These are phyloP conservation scores for Onychostruthus taczanowskii DNA, from an alignment of 2,113 vertebrate species.

Conservation along the genomic window DNA sequence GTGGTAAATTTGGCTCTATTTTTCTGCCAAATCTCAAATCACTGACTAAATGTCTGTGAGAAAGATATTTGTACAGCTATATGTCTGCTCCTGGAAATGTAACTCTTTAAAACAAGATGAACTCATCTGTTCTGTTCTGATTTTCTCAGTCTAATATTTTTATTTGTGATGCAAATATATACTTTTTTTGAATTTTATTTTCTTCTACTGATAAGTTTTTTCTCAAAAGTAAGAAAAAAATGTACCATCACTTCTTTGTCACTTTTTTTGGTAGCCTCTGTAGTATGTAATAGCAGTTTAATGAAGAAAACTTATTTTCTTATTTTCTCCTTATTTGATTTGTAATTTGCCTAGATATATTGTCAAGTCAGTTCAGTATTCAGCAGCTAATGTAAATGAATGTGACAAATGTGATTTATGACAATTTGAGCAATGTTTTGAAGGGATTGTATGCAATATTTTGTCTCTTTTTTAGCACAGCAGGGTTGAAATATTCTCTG, in stretches of 20 bases:
- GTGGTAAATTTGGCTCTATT: not conserved
- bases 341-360: not conserved
- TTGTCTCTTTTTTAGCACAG: not conserved
- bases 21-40: not conserved
- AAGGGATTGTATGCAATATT: not conserved
- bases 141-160: not conserved
- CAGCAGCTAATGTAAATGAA: not conserved
- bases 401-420: not conserved
- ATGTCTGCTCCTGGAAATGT: not conserved
- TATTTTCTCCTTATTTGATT: not conserved
- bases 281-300: not conserved
- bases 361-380: not conserved
- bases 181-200: not conserved
- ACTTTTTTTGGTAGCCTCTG: not conserved
- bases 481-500: not conserved
- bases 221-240: not conserved
- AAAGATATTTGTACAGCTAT: not conserved
- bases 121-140: not conserved
- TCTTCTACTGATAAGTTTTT: not conserved
- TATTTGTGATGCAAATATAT: not conserved
- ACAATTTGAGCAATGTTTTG: not conserved
- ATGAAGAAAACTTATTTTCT: not conserved
- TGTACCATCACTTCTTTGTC: not conserved
- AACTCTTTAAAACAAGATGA: not conserved
- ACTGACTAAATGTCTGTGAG: not conserved